phyloP scores from a whole-genome alignment of 2,113 vertebrate genomes.

The Rhinoderma darwinii region DNA sequence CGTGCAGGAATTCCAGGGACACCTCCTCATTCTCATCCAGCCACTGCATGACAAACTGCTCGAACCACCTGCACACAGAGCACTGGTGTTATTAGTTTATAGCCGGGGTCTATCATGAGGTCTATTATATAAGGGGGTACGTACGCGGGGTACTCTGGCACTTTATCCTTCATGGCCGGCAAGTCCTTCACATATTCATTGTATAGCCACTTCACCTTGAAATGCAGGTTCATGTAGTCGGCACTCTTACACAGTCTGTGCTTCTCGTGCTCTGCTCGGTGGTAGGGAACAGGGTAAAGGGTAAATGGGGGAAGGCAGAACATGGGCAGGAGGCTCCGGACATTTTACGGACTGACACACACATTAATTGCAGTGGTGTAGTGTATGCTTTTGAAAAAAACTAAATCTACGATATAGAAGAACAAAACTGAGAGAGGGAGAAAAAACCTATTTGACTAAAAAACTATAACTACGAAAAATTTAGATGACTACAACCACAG shows the following conservation, averaged over 20 bases:
- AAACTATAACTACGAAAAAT: too few species aligned
- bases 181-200: constrained; percentile 93
- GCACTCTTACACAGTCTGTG: constrained; percentile 93
- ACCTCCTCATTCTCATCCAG: constrained; percentile 97
- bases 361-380: not conserved
- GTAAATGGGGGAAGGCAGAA: not conserved
- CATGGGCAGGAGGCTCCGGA: not conserved
- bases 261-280: constrained; percentile 89
- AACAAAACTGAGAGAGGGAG: too few species aligned
- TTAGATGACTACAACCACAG: too few species aligned
- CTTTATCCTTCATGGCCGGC: constrained; percentile 80
- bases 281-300: not conserved
- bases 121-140: constrained; percentile 63
- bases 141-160: constrained; percentile 94
- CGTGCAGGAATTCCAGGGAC: constrained; percentile 94
- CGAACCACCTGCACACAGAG: constrained; percentile 86
- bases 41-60: constrained; percentile 98
- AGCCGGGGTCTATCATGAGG: not conserved
- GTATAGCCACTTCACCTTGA: constrained; percentile 98
- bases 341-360: not conserved
- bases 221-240: constrained; percentile 99
- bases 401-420: too few species aligned
- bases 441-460: too few species aligned
- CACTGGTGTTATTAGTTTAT: not conserved
- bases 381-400: too few species aligned